Conservation (phyloP, 2,888 invertebrate genomes). For the Busseola fusca region DNA sequence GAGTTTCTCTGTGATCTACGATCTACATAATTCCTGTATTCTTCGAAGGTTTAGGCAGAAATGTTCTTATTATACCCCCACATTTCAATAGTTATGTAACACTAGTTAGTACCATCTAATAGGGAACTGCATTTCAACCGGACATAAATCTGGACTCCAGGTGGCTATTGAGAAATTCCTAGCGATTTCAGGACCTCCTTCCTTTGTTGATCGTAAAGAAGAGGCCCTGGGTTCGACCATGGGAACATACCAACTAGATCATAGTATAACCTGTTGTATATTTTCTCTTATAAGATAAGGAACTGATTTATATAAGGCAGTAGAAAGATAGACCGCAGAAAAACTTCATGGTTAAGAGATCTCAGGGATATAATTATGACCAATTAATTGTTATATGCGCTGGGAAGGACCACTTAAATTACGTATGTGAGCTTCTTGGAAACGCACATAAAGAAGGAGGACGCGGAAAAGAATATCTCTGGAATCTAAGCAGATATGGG, state of each 20-base stretch:
- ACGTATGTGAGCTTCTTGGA: background rate
- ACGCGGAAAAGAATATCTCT: constrained; percentile 4
- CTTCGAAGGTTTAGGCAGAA: no score
- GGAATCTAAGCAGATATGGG: background rate
- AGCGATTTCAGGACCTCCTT: no score
- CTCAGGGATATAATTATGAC: background rate
- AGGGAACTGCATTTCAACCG: background rate
- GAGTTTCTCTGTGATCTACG: background rate
- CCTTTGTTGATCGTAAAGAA: no score
- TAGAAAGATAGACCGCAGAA: background rate
- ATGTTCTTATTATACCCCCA: no score
- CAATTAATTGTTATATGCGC: background rate
- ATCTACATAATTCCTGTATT: no score
- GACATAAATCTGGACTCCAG: background rate
- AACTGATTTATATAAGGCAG: background rate
- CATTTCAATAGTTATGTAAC: background rate
- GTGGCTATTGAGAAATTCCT: background rate
- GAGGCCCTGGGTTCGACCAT: no score
- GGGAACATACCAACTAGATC: no score
- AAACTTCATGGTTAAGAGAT: background rate
- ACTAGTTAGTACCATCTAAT: background rate
- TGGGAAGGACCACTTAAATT: background rate
- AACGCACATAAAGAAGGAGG: constrained; percentile 3
- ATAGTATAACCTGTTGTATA: background rate
- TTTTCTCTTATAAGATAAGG: background rate